Conservation (phyloP, 2,888 invertebrate genomes). For the Cistogaster globosa region DNA sequence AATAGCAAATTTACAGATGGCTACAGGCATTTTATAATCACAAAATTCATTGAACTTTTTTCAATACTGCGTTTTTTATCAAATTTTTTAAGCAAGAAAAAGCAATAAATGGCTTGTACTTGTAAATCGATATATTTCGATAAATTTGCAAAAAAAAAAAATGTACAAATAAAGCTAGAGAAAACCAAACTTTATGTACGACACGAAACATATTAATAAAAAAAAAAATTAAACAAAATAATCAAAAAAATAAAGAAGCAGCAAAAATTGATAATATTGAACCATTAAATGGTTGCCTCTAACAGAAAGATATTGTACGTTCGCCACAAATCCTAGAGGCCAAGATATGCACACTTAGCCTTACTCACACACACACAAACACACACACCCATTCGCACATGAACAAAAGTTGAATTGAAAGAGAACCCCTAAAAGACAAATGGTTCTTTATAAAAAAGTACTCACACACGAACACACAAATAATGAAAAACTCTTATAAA, state of each 20-base stretch:
- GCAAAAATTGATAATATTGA: conserved; percentile 5
- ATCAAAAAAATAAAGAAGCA: background rate
- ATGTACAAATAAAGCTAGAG: conserved; percentile 14
- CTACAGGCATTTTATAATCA: no score
- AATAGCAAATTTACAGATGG: no score
- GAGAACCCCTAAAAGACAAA: conserved; percentile 27
- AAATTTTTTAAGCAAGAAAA: background rate
- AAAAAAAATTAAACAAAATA: background rate
- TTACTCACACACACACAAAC: background rate
- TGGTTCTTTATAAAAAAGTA: no score
- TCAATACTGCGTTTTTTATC: no score
- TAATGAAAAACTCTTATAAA: no score
- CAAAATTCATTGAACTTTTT: no score
- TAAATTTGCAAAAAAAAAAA: conserved; percentile 19
- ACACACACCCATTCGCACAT: no score
- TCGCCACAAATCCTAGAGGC: background rate
- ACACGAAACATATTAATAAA: conserved; percentile 12
- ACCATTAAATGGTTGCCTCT: conserved; percentile 8
- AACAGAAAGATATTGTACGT: conserved; percentile 1
- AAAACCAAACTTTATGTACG: conserved; percentile 27
- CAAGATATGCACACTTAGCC: background rate
- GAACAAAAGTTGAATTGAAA: conserved; percentile 27
- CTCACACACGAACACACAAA: no score
- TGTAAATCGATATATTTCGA: conserved; percentile 55
- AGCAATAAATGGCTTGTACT: background rate